A percentile compares a stretch with the other conserved stretches of the same genome.
Conservation (phyloP, 2,797 vertebrate species). For the Rhinichthys osculus region DNA sequence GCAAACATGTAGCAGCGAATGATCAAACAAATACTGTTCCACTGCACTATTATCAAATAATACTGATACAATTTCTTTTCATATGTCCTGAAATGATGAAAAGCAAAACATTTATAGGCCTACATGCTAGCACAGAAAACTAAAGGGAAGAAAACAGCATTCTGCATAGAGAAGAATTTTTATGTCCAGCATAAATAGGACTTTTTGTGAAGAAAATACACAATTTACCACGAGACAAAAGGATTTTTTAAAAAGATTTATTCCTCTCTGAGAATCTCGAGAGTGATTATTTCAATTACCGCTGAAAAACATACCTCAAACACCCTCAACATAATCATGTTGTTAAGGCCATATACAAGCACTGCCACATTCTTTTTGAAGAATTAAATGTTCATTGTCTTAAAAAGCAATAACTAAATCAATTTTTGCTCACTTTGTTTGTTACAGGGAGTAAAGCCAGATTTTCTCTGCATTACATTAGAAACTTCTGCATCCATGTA, state of each 20-base stretch:
- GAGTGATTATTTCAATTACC: neutral
- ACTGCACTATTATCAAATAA: slow-evolving; percentile 47
- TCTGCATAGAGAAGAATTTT: slow-evolving; percentile 18
- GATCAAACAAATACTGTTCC: slow-evolving; percentile 51
- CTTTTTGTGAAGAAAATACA: neutral
- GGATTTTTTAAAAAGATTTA: neutral
- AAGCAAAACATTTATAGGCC: slow-evolving; percentile 12
- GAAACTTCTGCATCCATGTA: slow-evolving; percentile 48
- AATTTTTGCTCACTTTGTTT: slow-evolving; percentile 43
- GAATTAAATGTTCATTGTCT: slow-evolving; percentile 61
- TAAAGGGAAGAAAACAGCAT: slow-evolving; percentile 3
- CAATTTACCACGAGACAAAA: neutral
- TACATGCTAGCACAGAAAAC: slow-evolving; percentile 18
- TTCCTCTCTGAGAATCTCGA: slow-evolving; percentile 10
- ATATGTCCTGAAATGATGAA: neutral
- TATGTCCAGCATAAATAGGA: neutral
- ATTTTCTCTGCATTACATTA: slow-evolving; percentile 41
- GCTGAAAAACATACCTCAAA: slow-evolving; percentile 41
- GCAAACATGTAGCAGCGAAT: slow-evolving; percentile 65
- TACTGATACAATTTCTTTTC: neutral
- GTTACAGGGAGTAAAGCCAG: slow-evolving; percentile 51
- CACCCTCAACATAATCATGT: slow-evolving; percentile 32
- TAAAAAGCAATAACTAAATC: slow-evolving; percentile 76
- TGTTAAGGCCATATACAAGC: slow-evolving; percentile 49
- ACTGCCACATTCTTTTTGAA: slow-evolving; percentile 48